Percentiles rank a stretch among this genome's conserved stretches.
Conservation (phyloP, 2,797 vertebrate genomes). For the Microctenopoma stevenorrisi region DNA sequence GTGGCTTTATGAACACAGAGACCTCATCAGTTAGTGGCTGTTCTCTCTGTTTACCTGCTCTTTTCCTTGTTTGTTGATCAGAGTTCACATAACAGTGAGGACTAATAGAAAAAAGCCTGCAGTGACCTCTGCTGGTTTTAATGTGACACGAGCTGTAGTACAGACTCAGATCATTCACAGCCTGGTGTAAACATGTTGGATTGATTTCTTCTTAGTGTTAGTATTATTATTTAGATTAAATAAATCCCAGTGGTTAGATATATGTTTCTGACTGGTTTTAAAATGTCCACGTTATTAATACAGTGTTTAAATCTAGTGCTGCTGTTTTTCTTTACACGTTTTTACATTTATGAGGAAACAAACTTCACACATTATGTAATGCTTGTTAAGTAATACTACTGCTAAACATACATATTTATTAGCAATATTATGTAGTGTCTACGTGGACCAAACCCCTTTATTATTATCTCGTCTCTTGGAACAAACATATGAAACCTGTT, state of each 20-base stretch:
- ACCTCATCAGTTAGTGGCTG: slow-evolving; percentile 4
- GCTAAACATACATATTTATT: background rate
- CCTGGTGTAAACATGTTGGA: no score
- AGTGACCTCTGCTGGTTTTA: slow-evolving; percentile 53
- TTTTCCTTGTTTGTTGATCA: background rate
- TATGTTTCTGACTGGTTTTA: no score
- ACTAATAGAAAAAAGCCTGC: background rate
- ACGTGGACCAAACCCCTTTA: no score
- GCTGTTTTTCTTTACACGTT: no score
- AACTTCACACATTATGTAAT: background rate
- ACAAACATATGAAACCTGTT: slow-evolving; percentile 3
- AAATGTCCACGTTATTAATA: no score
- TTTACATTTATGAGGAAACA: no score
- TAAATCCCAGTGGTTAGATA: no score
- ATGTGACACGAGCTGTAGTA: background rate
- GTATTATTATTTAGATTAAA: no score
- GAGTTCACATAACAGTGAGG: slow-evolving; percentile 6
- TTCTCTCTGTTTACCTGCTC: slow-evolving; percentile 10
- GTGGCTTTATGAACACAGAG: background rate
- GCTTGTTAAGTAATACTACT: background rate
- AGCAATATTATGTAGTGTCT: background rate
- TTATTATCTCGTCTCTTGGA: slow-evolving; percentile 23
- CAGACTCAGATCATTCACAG: no score
- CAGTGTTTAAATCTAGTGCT: no score
- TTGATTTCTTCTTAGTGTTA: no score